These are phyloP conservation scores for Synchiropus splendidus DNA, from an alignment of 2,113 vertebrate genomes.

Conservation along the genomic window DNA sequence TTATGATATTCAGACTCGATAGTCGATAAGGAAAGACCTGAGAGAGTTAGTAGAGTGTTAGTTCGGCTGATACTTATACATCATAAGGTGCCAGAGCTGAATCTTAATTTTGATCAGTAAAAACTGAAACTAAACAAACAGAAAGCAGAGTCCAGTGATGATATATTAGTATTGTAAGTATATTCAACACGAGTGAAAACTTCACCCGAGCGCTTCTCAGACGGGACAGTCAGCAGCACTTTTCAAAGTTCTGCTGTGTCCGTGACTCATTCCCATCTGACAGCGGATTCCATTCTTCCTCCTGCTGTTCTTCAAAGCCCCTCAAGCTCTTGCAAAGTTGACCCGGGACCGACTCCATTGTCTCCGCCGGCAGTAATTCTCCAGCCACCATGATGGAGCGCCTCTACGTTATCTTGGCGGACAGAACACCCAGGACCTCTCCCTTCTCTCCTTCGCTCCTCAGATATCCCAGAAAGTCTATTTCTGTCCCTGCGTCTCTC, in stretches of 20 bases:
- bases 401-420: slow-evolving; percentile 43
- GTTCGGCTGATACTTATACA: no score
- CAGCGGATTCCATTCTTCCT: slow-evolving; percentile 12
- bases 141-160: no score
- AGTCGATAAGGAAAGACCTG: no score
- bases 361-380: slow-evolving; percentile 33
- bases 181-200: no score
- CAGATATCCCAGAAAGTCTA: slow-evolving; percentile 54
- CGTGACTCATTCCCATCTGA: slow-evolving; percentile 4
- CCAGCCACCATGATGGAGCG: slow-evolving; percentile 28
- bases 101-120: no score
- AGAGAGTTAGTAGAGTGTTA: no score
- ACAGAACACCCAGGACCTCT: slow-evolving; percentile 50
- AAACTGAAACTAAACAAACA: no score
- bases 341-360: slow-evolving; percentile 22
- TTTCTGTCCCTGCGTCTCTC: slow-evolving; percentile 56
- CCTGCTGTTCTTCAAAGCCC: slow-evolving; percentile 22
- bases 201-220: no score
- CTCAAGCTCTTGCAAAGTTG: slow-evolving; percentile 16
- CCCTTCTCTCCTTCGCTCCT: slow-evolving; percentile 40
- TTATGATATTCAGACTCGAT: no score
- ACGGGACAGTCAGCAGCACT: no score
- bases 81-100: no score
- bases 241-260: slow-evolving; percentile 6
- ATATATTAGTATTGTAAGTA: no score